A percentile compares a stretch with the other conserved stretches of the same genome.
Conservation (phyloP, 2,113 vertebrate genomes). For the Pycnonotus jocosus region DNA sequence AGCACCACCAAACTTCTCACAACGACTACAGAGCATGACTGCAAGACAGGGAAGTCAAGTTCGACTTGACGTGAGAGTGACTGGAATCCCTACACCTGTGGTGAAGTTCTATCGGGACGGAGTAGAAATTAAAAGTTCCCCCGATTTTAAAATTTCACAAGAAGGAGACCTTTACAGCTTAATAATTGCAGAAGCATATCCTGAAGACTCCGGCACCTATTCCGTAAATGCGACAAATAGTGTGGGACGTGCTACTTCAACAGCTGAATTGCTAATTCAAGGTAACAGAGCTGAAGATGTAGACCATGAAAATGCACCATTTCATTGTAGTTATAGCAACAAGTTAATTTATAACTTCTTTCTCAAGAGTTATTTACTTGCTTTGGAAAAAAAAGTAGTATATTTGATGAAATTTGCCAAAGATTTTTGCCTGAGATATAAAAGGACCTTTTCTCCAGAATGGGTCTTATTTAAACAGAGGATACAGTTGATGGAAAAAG, state of each 20-base stretch:
- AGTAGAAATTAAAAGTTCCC: constrained; percentile 97
- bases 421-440: not conserved
- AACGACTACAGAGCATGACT: constrained; percentile 92
- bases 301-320: not conserved
- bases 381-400: not conserved
- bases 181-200: constrained; percentile 91
- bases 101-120: constrained; percentile 98
- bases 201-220: constrained; percentile 96
- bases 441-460: not conserved
- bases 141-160: constrained; percentile 93
- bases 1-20: constrained; percentile 90
- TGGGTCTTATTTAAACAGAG: not conserved
- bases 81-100: constrained; percentile 95
- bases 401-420: not conserved
- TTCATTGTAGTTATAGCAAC: not conserved
- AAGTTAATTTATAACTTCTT: not conserved
- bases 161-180: constrained; percentile 94
- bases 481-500: not conserved
- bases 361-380: not conserved
- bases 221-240: constrained; percentile 94
- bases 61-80: constrained; percentile 88
- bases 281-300: constrained; percentile 62
- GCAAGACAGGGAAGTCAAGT: constrained; percentile 95
- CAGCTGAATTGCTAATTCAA: constrained; percentile 92
- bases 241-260: constrained; percentile 94